Base-by-base conservation (phyloP, 2,888 invertebrate genomes). In the Zeuzera pyrina region DNA sequence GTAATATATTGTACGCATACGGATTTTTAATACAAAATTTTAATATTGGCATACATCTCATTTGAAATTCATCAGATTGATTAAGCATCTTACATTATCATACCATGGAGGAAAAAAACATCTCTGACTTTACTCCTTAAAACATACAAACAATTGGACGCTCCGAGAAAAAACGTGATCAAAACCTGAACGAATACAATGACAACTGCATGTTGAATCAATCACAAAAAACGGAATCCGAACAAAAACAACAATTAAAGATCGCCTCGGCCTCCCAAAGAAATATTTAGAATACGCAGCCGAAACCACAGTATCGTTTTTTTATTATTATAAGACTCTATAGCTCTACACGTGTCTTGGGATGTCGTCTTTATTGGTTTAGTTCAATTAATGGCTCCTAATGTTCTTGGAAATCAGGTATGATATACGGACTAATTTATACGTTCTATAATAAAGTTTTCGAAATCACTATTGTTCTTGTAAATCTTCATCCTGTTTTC, bases 241-340 rank as follows among this genome's bases (percentile, higher is more conserved):
- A 63, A 77, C 70, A 83, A 83, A 81, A 81, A 81, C 79, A 71
- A 81, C 79, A 83, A 83, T 83, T 83, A 83, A 81, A 77, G 55
- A 51, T 40, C 42, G 57, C 50, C 55, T 59, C 57, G 68, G 63
- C 59, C 53, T 62, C 43, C 67, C 62, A 66, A 70, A 73, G 77
- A 74, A 78, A 83, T 79, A 74, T 78, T 81, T 77, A 72, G 68
- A 77, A 81, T 81, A 69, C 69, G 68, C 51, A 44, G 41, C 44
- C 47, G 47, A 41, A 52, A 48, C 44, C 43, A 49, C 44, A 38
- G 49, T 47, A 42, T 41, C 22, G 42, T 41, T 52, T 52, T 50
- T 56, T 56, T 39, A 57, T 48, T 48, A 55, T 51, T 52, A 47
- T 61, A 59, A 55, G 25, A n/a, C 31, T 31, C 8, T 19, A 6